Conservation (phyloP, 2,888 invertebrate genomes). For the Troides aeacus region DNA sequence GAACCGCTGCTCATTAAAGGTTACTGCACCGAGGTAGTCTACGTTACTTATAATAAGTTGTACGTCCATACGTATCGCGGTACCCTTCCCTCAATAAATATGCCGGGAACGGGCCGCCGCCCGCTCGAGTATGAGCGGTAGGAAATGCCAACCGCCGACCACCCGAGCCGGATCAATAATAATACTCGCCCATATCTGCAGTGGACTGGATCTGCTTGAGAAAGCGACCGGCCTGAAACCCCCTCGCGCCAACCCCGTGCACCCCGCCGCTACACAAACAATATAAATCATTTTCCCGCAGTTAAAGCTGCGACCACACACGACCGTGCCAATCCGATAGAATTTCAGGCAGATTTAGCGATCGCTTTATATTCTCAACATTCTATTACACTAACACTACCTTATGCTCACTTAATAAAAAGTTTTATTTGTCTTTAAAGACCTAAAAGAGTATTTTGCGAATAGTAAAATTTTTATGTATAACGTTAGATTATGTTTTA, state of each 20-base stretch:
- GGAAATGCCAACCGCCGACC: constrained; percentile 68
- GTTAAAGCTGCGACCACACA: constrained; percentile 61
- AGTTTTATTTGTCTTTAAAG: not conserved
- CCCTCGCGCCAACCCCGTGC: constrained; percentile 42
- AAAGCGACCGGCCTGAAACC: constrained; percentile 55
- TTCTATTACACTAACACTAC: not conserved
- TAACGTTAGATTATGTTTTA: not conserved
- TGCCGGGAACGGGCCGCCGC: constrained; percentile 57
- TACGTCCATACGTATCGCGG: constrained; percentile 58
- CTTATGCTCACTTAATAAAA: not conserved
- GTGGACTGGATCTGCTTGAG: constrained; percentile 78
- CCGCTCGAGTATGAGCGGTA: constrained; percentile 72
- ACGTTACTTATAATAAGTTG: constrained; percentile 66
- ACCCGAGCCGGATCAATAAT: constrained; percentile 77
- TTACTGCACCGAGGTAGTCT: constrained; percentile 64
- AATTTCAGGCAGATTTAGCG: constrained; percentile 11
- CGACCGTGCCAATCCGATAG: constrained; percentile 40
- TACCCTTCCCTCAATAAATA: constrained; percentile 69
- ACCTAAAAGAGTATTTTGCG: too few relatives aligned
- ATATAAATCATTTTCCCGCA: constrained; percentile 77
- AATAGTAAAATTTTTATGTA: too few relatives aligned
- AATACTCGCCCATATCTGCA: constrained; percentile 80
- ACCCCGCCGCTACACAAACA: constrained; percentile 67
- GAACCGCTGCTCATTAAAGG: constrained; percentile 62
- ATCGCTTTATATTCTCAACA: not conserved